Conservation (phyloP, 1,140 invertebrate species). For the Euwallacea similis region DNA sequence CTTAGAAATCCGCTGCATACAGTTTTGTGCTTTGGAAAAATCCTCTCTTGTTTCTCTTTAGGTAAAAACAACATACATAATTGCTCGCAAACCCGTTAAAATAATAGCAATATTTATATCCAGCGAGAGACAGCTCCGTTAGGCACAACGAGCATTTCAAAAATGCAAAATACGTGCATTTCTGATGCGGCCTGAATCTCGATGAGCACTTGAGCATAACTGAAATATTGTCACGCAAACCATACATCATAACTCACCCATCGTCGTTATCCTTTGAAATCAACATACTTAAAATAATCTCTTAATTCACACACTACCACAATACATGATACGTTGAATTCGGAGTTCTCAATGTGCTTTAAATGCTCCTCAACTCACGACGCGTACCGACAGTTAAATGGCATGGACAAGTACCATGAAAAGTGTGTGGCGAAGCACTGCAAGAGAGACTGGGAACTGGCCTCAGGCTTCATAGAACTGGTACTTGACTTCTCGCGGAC, state of each 20-base stretch:
- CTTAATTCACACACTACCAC: too few species aligned
- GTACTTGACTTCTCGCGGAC: constrained; percentile 13
- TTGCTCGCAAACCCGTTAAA: too few species aligned
- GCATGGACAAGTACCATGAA: background rate
- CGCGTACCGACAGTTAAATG: too few species aligned
- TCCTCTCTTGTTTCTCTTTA: too few species aligned
- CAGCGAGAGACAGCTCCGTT: background rate
- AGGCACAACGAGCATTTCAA: background rate
- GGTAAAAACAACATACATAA: too few species aligned
- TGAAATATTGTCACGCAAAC: background rate
- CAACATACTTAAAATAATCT: background rate
- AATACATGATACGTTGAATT: too few species aligned
- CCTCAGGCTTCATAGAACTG: constrained; percentile 7
- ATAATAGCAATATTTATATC: too few species aligned
- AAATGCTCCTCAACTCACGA: too few species aligned
- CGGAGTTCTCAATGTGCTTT: too few species aligned
- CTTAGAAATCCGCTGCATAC: background rate
- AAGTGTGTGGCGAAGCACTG: background rate
- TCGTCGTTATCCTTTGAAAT: constrained; percentile 20
- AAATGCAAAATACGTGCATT: constrained; percentile 5
- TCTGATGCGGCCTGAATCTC: background rate
- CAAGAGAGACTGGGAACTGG: constrained; percentile 7
- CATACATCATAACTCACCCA: constrained; percentile 8
- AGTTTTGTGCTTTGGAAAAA: too few species aligned
- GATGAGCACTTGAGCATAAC: background rate